Evolutionary conservation across 2,113 vertebrate genomes (phyloP), one percentile per base, ranked within the genome.

Genomic region (Pleuronectes platessa): DNA sequence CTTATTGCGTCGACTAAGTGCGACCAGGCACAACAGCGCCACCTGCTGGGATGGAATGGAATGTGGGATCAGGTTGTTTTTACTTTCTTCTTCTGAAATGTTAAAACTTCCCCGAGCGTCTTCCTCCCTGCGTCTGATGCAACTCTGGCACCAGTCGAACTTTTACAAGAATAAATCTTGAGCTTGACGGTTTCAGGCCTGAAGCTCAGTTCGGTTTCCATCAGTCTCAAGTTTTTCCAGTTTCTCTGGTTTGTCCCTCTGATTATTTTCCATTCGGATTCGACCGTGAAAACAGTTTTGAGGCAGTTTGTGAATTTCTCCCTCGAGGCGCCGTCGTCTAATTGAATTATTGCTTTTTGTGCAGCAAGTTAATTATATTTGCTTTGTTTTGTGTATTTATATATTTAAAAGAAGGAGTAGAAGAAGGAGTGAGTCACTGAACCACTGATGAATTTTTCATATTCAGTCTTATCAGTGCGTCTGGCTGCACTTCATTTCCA

Each of bases 261-360:
- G 71, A 87, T 84, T 71, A 83, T 77, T 79, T 84, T 74, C 68
- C 65, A 61, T 70, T 68, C 61, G 62, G 37, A 77, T 75, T 75
- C 64, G 77, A 64, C 71, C 78, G 55, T 47, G 23, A 31, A 37
- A 35, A 24, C 23, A 55, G 65, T 55, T 70, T 11, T 63, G 27
- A 77, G 47, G 12, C 12, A 15, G 11, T 61, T 71, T 73, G 24
- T 4, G 24, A n/a, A 20, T 61, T 35, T 72, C 17, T 56, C 18
- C 53, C 74, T 84, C 12, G 66, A n/a, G 82, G 60, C 45, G 4
- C 20, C 14, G 20, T 64, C n/a, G 31, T 77, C 66, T 59, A 68
- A 72, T 70, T 60, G 26, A 82, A 62, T 71, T 21, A 40, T 56
- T 31, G 9, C 4, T 60, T 83, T 67, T 82, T 67, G 23, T 49